A percentile compares a stretch with the other conserved stretches of the same genome.
These are phyloP conservation scores for Phthorimaea operculella DNA, from an alignment of 1,140 invertebrate genomes.

Conservation along the genomic window DNA sequence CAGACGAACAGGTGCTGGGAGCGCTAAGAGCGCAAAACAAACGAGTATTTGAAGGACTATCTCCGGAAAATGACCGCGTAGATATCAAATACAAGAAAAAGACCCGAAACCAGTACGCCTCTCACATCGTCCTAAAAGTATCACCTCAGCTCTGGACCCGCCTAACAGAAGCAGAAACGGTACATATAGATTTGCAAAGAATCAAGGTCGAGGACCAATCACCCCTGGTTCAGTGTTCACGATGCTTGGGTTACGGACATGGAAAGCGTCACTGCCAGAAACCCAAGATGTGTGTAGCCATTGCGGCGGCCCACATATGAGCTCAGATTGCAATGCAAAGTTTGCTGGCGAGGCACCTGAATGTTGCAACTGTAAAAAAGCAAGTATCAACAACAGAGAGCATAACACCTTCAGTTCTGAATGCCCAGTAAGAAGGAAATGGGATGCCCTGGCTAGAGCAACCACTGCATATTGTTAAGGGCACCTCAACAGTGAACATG, in stretches of 20 bases:
- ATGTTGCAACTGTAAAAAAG: neutral
- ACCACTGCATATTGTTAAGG: slow-evolving; percentile 8
- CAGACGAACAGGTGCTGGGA: too few species aligned
- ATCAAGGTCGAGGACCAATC: slow-evolving; percentile 1
- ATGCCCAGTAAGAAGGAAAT: slow-evolving; percentile 10
- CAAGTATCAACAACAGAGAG: too few species aligned
- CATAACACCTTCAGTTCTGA: slow-evolving; percentile 7
- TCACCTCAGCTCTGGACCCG: neutral
- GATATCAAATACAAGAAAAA: too few species aligned
- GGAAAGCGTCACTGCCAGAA: neutral
- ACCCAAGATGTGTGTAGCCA: neutral
- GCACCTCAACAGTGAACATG: neutral
- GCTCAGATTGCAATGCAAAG: neutral
- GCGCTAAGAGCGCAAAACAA: too few species aligned
- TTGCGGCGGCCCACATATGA: neutral
- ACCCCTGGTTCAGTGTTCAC: slow-evolving; percentile 2
- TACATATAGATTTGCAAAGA: neutral
- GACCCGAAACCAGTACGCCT: too few species aligned
- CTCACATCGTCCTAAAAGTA: too few species aligned
- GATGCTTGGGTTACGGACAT: slow-evolving; percentile 1
- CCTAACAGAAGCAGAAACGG: too few species aligned
- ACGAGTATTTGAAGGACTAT: too few species aligned
- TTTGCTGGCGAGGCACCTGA: neutral
- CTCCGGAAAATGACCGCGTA: too few species aligned
- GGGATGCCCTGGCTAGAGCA: slow-evolving; percentile 5